Base-by-base conservation (phyloP, 1,140 invertebrate species). In the Matsumurasca onukii region DNA sequence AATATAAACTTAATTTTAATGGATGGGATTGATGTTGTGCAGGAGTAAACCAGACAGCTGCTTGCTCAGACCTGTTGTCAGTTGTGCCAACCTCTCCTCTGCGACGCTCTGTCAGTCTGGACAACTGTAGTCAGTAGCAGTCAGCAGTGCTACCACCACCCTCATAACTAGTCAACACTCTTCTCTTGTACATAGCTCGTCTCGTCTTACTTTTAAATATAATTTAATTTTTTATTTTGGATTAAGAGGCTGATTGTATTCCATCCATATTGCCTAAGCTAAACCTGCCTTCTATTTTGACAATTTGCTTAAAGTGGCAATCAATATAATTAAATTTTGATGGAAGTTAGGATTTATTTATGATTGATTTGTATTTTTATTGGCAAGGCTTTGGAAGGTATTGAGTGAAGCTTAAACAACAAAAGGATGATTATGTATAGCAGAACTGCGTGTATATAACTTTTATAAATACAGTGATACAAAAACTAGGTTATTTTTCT, bases 131-230 rank as follows among this genome's bases (percentile, higher is more conserved):
- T 27, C 55, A 59, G 55, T 59, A 59, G 55, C 55, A 27, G 15
- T 5, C 34, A 39, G 25, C 25, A 25, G 13, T 29, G 22, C 55
- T 59, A 24, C 49, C 55, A 22, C 55, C 13, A 22, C 55, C 12
- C 55, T 59, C 25, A 24, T 59, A 13, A 29, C 55, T 59, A 59
- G 55, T 59, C 55, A 59, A 59, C 55, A 13, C 15, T 24, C 24
- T 59, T 59, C 25, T 27, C 24, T 59, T 59, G 55, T 59, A 59
- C 24, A 59, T 59, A 59, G 15, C n/a, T 17, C n/a, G n/a, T n/a
- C 55, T 59, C 55, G 25, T 29, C 49, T 59, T 59, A 59, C 30
- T 59, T 59, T 59, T 59, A 59, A 59, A 5, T 59, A 59, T 59
- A 59, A 59, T 59, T 59, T 59, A 59, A 59, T 3, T 59, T 59